These are phyloP conservation scores for Pseudochirops corinnae DNA, from an alignment of 2,797 vertebrate species.

Conservation along the genomic window DNA sequence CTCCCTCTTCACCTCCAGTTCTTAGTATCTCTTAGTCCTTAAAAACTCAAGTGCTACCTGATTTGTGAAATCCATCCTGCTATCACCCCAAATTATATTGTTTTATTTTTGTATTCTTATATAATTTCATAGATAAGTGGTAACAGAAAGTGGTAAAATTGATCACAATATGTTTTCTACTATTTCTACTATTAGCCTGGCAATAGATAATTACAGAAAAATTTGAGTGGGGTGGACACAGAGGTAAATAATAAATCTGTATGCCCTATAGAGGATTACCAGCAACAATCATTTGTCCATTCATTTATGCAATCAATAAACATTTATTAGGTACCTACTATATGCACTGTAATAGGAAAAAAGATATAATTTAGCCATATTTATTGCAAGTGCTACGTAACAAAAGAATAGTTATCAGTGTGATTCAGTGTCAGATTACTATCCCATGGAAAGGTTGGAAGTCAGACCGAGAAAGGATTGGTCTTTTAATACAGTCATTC, in stretches of 20 bases:
- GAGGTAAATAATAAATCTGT: slow-evolving; percentile 45
- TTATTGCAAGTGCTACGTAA: slow-evolving; percentile 18
- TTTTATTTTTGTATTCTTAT: not conserved
- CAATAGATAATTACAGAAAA: slow-evolving; percentile 65
- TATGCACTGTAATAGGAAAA: not conserved
- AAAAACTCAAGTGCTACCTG: not conserved
- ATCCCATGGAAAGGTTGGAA: not conserved
- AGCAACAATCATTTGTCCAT: not conserved
- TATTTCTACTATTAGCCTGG: slow-evolving; percentile 58
- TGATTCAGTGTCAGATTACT: not conserved
- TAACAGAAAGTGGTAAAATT: slow-evolving; percentile 55
- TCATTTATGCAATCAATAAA: not conserved
- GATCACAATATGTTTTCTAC: slow-evolving; percentile 16
- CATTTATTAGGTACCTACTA: not conserved
- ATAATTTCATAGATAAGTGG: slow-evolving; percentile 35
- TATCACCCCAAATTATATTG: not conserved
- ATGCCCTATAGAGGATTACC: not conserved
- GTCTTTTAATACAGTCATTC: slow-evolving; percentile 48
- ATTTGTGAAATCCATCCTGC: not conserved
- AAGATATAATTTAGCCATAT: slow-evolving; percentile 38
- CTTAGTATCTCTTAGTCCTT: not conserved
- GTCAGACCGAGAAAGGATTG: slow-evolving; percentile 41
- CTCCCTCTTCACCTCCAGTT: not conserved
- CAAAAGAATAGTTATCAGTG: not conserved
- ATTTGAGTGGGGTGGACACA: slow-evolving; percentile 40